phyloP scores from a whole-genome alignment of 2,888 invertebrate genomes.

The Scaptomyza parva region DNA sequence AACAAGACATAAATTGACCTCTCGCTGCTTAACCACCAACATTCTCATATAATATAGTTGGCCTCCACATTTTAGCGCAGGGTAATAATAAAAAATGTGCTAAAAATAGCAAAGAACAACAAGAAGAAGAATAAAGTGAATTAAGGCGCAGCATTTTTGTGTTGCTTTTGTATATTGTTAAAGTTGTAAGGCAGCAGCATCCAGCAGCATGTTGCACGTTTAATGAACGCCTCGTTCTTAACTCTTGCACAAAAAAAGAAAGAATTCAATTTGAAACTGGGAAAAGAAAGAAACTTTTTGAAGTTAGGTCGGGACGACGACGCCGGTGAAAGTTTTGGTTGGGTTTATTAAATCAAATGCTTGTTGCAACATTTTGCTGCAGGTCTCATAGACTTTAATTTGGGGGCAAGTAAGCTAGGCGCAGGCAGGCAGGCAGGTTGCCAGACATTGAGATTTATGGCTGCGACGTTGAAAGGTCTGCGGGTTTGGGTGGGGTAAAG shows the following conservation, averaged over 20 bases:
- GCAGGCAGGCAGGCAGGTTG: conserved; percentile 55
- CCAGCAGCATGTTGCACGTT: conserved; percentile 34
- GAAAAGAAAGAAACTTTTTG: neutral
- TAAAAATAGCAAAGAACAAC: conserved; percentile 62
- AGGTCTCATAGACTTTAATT: conserved; percentile 31
- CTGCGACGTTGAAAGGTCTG: conserved; percentile 65
- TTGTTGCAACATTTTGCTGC: conserved; percentile 39
- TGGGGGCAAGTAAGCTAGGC: no score
- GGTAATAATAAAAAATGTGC: conserved; percentile 69
- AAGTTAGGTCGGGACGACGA: conserved; percentile 6
- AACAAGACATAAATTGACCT: conserved; percentile 65
- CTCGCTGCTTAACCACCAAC: conserved; percentile 58
- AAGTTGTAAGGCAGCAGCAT: conserved; percentile 35
- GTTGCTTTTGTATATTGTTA: conserved; percentile 25
- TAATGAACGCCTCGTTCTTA: conserved; percentile 15
- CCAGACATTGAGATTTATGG: conserved; percentile 68
- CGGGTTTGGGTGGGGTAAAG: conserved; percentile 41
- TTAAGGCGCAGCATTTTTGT: conserved; percentile 36
- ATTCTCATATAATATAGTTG: no score
- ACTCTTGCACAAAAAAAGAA: conserved; percentile 10
- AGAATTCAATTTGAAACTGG: conserved; percentile 30
- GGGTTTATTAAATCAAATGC: conserved; percentile 64
- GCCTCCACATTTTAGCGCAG: conserved; percentile 58
- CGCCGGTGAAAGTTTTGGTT: conserved; percentile 68
- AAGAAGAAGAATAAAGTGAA: conserved; percentile 26